These are phyloP conservation scores for Cremastobaeus sp. DNA, from an alignment of 2,888 invertebrate genomes.

Conservation along the genomic window DNA sequence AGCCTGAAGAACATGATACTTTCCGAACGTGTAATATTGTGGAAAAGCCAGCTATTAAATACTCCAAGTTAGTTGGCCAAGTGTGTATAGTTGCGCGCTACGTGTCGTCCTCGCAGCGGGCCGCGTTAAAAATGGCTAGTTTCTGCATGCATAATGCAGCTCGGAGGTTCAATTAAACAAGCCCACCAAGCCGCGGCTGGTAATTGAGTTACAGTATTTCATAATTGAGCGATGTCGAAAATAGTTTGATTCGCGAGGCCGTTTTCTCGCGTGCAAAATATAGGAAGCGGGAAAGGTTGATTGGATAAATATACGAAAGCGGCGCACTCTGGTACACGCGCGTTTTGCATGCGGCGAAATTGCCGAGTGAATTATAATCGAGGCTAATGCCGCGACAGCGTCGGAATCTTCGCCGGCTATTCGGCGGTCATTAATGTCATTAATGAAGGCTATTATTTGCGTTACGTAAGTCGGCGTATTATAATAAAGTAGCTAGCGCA, in stretches of 20 bases:
- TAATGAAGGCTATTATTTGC: conserved; percentile 42
- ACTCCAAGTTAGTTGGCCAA: neutral
- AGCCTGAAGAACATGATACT: neutral
- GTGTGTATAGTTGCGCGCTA: conserved; percentile 4
- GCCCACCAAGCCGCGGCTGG: no score
- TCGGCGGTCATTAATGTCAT: conserved; percentile 30
- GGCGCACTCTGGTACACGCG: no score
- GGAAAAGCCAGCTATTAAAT: neutral
- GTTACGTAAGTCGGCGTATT: conserved; percentile 30
- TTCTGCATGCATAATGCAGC: no score
- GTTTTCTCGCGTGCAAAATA: no score
- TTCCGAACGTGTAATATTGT: neutral
- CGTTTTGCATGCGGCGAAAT: no score
- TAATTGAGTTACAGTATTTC: no score
- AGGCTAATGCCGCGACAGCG: conserved; percentile 17
- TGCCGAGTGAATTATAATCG: no score
- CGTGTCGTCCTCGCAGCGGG: conserved; percentile 3
- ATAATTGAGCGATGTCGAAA: no score
- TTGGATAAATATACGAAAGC: conserved; percentile 2
- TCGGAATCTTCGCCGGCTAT: conserved; percentile 6
- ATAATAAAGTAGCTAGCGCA: conserved; percentile 39
- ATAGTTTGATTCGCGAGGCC: no score
- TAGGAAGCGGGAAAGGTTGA: neutral
- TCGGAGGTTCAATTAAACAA: no score
- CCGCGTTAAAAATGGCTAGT: no score